These are phyloP conservation scores for Saturnia japonica DNA, from an alignment of 2,888 invertebrate genomes.

Conservation along the genomic window DNA sequence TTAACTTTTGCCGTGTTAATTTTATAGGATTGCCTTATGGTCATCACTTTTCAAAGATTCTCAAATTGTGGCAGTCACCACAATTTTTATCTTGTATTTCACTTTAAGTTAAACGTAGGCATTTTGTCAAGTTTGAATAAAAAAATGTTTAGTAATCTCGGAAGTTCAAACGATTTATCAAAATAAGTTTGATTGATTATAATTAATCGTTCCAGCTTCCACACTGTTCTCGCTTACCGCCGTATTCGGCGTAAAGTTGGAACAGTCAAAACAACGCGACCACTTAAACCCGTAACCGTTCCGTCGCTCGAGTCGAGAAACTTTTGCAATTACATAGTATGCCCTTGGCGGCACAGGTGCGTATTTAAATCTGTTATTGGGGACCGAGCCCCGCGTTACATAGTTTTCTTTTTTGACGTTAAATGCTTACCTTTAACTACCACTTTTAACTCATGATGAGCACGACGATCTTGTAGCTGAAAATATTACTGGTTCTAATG, in stretches of 20 bases:
- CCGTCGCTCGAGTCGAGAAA: conserved; percentile 21
- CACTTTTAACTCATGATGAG: too few relatives aligned
- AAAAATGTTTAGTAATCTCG: neutral
- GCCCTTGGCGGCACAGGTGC: conserved; percentile 8
- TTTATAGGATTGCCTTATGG: too few relatives aligned
- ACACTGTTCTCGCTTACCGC: conserved; percentile 10
- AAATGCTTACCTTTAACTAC: too few relatives aligned
- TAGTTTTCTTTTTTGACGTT: too few relatives aligned
- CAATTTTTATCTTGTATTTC: neutral
- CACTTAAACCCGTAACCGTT: conserved; percentile 19
- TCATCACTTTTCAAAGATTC: too few relatives aligned
- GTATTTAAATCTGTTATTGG: neutral
- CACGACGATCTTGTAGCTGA: too few relatives aligned
- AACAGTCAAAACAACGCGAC: conserved; percentile 18
- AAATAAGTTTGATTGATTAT: conserved; percentile 6
- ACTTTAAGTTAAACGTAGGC: neutral
- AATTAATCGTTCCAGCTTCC: conserved; percentile 10
- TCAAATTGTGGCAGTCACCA: too few relatives aligned
- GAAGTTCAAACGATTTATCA: conserved; percentile 10
- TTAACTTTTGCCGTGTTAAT: too few relatives aligned
- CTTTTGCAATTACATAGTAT: conserved; percentile 26
- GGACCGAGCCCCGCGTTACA: neutral
- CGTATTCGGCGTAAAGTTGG: conserved; percentile 14
- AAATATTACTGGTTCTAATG: too few relatives aligned
- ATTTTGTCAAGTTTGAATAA: neutral